Base-by-base conservation (phyloP, 2,888 invertebrate genomes). In the Ecliptopera silaceata region DNA sequence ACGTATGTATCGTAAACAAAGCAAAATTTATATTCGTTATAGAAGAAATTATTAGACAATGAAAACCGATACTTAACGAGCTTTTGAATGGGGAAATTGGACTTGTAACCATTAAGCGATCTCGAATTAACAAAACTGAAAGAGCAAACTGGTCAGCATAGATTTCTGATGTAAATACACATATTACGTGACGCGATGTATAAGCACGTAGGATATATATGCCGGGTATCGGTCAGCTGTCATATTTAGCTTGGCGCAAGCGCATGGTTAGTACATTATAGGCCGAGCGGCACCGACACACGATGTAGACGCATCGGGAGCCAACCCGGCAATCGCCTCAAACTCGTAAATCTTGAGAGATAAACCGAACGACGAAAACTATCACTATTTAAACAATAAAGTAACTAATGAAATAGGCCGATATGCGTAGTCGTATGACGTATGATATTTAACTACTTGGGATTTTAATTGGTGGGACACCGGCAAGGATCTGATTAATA, bases 321-420 rank as follows among this genome's bases (percentile, higher is more conserved):
- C 72, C 74, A 71, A 71, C 60, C 63, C 67, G 68, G 60, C 65
- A 70, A 65, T 62, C 64, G 62, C 64, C 68, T 66, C 59, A 61
- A 64, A 56, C 58, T 69, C 65, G 72, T 74, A 72, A 73, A 75
- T 76, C 68, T 71, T 55, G 38, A 51, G 22, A 22, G 10, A 54
- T 50, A 43, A 51, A 34, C 46, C 47, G 47, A 15, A 50, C 38
- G 32, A 43, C 50, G 43, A 31, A 53, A 49, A 41, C 22, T 49
- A 44, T 41, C 44, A 11, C 41, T 36, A 3, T 46, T 46, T 10
- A 46, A 46, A n/a, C n/a, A 46, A 18, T 22, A 22, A 22, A 5
- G 6, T 22, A 22, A 22, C 22, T n/a, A n/a, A n/a, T n/a, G n/a
- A n/a, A n/a, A n/a, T n/a, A n/a, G n/a, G n/a, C n/a, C n/a, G n/a